Base-by-base conservation (phyloP, 2,888 invertebrate genomes). In the Pantelozetes paolii region DNA sequence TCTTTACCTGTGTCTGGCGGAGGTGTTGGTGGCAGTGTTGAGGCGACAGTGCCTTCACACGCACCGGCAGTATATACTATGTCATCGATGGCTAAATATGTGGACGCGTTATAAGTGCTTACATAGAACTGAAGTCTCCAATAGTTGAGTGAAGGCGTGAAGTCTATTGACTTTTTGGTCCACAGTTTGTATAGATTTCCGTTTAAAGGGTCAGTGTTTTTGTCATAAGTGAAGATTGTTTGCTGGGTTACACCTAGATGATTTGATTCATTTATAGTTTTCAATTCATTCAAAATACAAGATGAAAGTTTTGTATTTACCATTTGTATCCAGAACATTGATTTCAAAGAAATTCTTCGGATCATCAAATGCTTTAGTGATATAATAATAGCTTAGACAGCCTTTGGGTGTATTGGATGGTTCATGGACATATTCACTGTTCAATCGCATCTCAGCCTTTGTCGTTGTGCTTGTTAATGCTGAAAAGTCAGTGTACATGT, bases 401-500 rank as follows among this genome's bases (percentile, higher is more conserved):
- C 3, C 36, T 40, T 13, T 2, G 9, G 8, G 11, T 6, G 13
- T 30, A 30, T 1, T 18, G 2, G n/a, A n/a, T n/a, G n/a, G n/a
- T n/a, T n/a, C n/a, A n/a, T n/a, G 30, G 11, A 71, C 50, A 30
- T 28, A 50, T 71, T 71, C 71, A 23, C 71, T 71, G 28, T 50
- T 48, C 13, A 71, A 5, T 28, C 13, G 5, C 50, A 71, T 71
- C 13, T 11, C 18, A 0, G 30, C 30, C 15, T 2, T 13, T 9
- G 1, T 28, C 6, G 15, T 23, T 1, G 18, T 13, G 32, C 20
- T 11, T 50, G 30, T 1, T 30, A 71, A 3, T 71, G 1, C 15
- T 0, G 71, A 32, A 20, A 71, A 71, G n/a, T 71, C 71, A n/a
- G 71, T 50, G 23, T 50, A 71, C n/a, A 71, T 8, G n/a, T n/a